A percentile compares a stretch with the other conserved stretches of the same genome.
Evolutionary conservation across 1,140 invertebrate genomes (phyloP).

Genomic region (Aphelinus atriplicis): DNA sequence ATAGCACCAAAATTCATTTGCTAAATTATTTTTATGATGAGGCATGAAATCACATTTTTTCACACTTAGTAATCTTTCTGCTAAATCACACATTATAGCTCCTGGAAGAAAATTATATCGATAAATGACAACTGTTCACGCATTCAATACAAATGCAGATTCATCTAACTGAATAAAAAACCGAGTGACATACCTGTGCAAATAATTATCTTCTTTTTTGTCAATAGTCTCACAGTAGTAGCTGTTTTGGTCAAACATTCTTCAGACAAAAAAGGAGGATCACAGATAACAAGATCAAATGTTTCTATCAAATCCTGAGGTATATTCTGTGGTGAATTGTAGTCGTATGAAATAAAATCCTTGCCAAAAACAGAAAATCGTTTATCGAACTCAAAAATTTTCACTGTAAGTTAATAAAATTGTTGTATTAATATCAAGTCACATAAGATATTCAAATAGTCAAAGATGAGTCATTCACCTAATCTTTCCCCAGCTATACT

Average conservation of each 20-base stretch:
- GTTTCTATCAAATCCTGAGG: conserved; percentile 69
- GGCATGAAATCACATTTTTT: conserved; percentile 80
- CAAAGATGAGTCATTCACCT: conserved; percentile 36
- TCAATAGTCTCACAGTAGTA: conserved; percentile 79
- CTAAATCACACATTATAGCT: conserved; percentile 79
- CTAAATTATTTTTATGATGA: conserved; percentile 86
- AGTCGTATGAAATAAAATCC: conserved; percentile 92
- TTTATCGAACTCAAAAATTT: conserved; percentile 83
- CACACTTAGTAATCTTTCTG: conserved; percentile 72
- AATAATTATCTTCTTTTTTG: conserved; percentile 84
- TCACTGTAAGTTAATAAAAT: conserved; percentile 68
- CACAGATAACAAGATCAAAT: conserved; percentile 90
- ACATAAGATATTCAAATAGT: neutral
- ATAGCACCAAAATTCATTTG: conserved; percentile 92
- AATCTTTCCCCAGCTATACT: conserved; percentile 64
- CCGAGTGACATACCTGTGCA: conserved; percentile 80
- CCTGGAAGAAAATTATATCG: conserved; percentile 65
- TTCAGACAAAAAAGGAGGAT: conserved; percentile 93
- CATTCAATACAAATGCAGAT: neutral
- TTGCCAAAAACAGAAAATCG: conserved; percentile 81
- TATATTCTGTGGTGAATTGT: conserved; percentile 81
- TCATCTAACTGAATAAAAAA: conserved; percentile 1
- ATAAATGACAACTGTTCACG: neutral
- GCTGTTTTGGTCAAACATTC: conserved; percentile 91
- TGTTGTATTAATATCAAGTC: conserved; percentile 21